Evolutionary conservation across 2,888 invertebrate genomes (phyloP), one percentile per base, ranked within the genome.

Genomic region (Drosophila emarginata): DNA sequence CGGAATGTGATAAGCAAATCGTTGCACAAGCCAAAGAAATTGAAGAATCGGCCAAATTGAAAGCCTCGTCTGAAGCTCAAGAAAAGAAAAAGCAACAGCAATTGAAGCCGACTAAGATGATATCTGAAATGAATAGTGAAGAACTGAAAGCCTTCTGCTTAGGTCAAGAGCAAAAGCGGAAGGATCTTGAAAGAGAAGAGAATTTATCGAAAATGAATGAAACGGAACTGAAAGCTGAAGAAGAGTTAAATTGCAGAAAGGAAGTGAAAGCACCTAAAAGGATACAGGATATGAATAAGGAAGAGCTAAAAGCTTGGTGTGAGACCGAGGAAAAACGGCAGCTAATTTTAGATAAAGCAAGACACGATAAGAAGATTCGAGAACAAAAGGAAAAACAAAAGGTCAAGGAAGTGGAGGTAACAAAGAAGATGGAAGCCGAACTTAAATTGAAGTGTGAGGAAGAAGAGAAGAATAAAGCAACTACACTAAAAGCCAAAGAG

Each of bases 1-100:
- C 7, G 1, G 76, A 86, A 4, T 77, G 65, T 23, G 72, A 86
- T 1, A 4, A 21, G 2, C 53, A 61, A 18, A 23, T 86, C 1
- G 59, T 23, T 0, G 59, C 5, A 0, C 86, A 82, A 18, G 61
- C 62, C 0, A 65, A 74, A 11, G 61, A 79, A 5, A 26, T 15
- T 0, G 50, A 78, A 32, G 23, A 66, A 26, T 26, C 5, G 12
- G 50, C n/a, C 1, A 56, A 67, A 6, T 4, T 45, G 14, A 45
- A 18, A 18, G 45, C 18, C 11, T 3, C 11, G 18, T 11, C 9
- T 21, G 12, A 45, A 21, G 45, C 26, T 61, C 2, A 45, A 65
- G 15, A 52, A 7, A 26, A 1, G 7, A 39, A 2, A 18, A 61
- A 0, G 0, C 39, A 45, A 37, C n/a, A 37, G n/a, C 2, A 37